Conservation (phyloP, 2,797 vertebrate species). For the Enoplosus armatus region DNA sequence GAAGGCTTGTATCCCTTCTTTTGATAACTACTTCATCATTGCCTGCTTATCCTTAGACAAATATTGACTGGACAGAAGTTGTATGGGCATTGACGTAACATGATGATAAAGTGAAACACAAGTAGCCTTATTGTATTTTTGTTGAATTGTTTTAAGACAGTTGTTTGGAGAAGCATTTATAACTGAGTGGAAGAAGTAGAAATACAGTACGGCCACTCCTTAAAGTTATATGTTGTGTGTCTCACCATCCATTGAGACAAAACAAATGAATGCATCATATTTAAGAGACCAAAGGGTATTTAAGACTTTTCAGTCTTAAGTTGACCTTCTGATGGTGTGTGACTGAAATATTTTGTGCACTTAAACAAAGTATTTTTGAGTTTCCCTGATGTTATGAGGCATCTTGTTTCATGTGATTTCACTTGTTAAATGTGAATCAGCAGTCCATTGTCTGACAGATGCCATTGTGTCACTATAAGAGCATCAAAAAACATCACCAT, state of each 20-base stretch:
- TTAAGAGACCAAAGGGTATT: neutral
- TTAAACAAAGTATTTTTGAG: neutral
- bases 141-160: no score
- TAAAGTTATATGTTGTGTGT: neutral
- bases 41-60: conserved; percentile 50
- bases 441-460: neutral
- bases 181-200: neutral
- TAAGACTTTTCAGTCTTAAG: neutral
- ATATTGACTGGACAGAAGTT: conserved; percentile 45
- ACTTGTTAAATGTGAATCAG: conserved; percentile 23
- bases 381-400: neutral
- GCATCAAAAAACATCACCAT: neutral
- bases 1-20: neutral
- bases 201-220: neutral
- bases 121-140: neutral
- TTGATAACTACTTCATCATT: conserved; percentile 45
- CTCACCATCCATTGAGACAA: neutral
- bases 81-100: neutral
- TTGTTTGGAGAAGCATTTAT: neutral
- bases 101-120: conserved; percentile 13
- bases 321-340: neutral
- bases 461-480: neutral
- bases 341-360: neutral
- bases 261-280: neutral
- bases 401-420: neutral